Evolutionary conservation across 1,140 invertebrate species (phyloP), one percentile per base, ranked within the genome.

Genomic region (Ips nitidus): DNA sequence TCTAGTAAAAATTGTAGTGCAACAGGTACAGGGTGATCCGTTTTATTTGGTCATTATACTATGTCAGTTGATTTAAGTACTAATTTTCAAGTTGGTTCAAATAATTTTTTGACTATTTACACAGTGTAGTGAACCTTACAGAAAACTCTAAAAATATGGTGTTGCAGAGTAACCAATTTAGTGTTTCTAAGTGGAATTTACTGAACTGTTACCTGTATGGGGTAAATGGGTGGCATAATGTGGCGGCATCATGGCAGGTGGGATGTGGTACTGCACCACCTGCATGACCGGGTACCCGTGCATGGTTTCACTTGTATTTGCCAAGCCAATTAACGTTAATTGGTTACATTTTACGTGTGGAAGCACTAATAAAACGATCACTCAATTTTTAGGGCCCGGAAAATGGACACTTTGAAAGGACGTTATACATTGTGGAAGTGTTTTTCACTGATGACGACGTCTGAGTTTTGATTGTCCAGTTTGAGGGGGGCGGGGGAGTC

Each of bases 281-380:
- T 85, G 84, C 84, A 85, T 85, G 67, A 85, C 84, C 53, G 84
- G 84, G 82, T 84, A 85, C 41, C 84, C 84, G 72, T 85, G 84
- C 84, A 85, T 85, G 38, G n/a, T 37, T 36, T 37, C 53, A 56
- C 22, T n/a, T 50, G 45, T 50, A 36, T 56, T 56, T 40, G n/a
- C 22, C 1, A 50, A 50, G n/a, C 5, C 45, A 47, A 50, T 50
- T 50, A 7, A 50, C 53, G 6, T 56, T 40, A 22, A 36, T 56
- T 56, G 22, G 3, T 22, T 22, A 50, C 47, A 7, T 8, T 50
- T 22, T 22, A 50, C 47, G 41, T 70, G 22, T 22, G 22, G 22
- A 22, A 22, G 22, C 22, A 22, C 22, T 22, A 22, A 22, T 22
- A 22, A 22, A 22, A 22, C 22, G 22, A 22, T 22, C 22, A 22